Base-by-base conservation (phyloP, 2,797 vertebrate species). In the Orestias chungarensis region DNA sequence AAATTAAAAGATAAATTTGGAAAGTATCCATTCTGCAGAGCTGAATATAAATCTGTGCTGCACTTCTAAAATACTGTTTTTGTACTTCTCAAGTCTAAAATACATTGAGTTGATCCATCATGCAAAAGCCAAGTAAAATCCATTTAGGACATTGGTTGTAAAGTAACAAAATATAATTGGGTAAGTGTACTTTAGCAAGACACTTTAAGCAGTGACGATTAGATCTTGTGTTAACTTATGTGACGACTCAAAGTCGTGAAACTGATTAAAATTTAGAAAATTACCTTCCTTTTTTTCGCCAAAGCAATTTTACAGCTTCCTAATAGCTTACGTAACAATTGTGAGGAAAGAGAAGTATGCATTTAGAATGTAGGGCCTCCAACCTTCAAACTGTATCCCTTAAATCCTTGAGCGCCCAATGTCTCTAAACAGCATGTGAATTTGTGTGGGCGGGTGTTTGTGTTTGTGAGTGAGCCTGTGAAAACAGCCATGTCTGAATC, bases 401-500 rank as follows among this genome's bases (percentile, higher is more conserved):
- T 82, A 77, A 86, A 82, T 88, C 87, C 81, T 85, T 49, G 70
- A 78, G 78, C 70, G 25, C 71, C 78, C 70, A 0, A 64, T 83
- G 83, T 84, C 85, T 79, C 85, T 81, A 84, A 87, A 79, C 81
- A 77, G 75, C 62, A 64, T 82, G 86, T 82, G 87, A 86, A 78
- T 79, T 52, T 79, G 84, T 75, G 89, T 88, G 71, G 86, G 88
- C 43, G 59, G 80, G 78, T 83, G 89, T 85, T 81, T 85, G 82
- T 81, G 81, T 81, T 42, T 74, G 79, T 73, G 81, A 83, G 71
- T 76, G 81, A 87, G 76, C 68, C 66, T 71, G 80, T 76, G 79
- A 81, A 84, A 76, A 79, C 46, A 65, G 61, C 57, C 74, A 66
- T 80, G 79, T 83, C 69, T 74, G 81, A 87, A 82, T 55, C 80